Evolutionary conservation across 2,888 invertebrate genomes (phyloP).

Genomic region (Eupithecia centaureata): DNA sequence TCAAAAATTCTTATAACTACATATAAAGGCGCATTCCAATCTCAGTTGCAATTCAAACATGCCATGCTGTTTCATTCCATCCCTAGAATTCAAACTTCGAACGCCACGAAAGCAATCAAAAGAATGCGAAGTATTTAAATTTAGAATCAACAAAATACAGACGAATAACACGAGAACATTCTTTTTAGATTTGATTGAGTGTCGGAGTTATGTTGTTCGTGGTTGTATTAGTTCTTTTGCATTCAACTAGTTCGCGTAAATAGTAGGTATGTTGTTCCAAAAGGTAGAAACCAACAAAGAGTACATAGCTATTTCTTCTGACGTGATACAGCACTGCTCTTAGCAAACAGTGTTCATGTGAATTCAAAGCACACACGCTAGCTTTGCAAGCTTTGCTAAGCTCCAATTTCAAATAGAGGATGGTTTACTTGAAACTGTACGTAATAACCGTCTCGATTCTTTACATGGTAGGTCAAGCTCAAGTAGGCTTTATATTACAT

Average conservation of each 20-base stretch:
- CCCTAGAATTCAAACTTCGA: too few relatives aligned
- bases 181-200: background rate
- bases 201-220: background rate
- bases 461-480: background rate
- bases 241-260: background rate
- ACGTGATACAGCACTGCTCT: background rate
- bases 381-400: background rate
- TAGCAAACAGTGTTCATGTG: background rate
- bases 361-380: constrained; percentile 1
- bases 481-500: background rate
- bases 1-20: too few relatives aligned
- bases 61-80: too few relatives aligned
- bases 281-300: background rate
- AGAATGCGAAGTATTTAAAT: too few relatives aligned
- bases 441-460: background rate
- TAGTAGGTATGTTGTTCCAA: background rate
- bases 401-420: background rate
- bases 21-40: too few relatives aligned
- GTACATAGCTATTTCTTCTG: background rate
- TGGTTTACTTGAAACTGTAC: background rate
- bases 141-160: background rate
- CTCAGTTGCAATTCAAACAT: too few relatives aligned
- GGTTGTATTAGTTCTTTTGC: background rate
- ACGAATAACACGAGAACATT: too few relatives aligned
- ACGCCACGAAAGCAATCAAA: too few relatives aligned